These are phyloP conservation scores for Melanophora roralis DNA, from an alignment of 2,888 invertebrate species.

Conservation along the genomic window DNA sequence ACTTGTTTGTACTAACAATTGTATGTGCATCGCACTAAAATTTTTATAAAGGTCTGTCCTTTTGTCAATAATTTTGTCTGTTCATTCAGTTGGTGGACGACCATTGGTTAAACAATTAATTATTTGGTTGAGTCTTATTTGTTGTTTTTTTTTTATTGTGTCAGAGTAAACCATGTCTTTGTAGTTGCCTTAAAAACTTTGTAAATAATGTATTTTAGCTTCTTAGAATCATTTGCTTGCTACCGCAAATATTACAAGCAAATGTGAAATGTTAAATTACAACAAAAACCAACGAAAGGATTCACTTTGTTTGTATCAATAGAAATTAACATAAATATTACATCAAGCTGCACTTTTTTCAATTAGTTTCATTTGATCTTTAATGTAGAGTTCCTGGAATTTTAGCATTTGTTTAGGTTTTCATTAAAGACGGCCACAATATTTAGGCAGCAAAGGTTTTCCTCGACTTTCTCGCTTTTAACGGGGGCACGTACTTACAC, in stretches of 20 bases:
- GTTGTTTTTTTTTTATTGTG: constrained; percentile 13
- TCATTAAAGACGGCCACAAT: not conserved
- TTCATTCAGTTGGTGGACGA: constrained; percentile 9
- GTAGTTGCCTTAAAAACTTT: not conserved
- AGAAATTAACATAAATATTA: constrained; percentile 33
- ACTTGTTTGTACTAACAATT: constrained; percentile 9
- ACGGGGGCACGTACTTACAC: constrained; percentile 43
- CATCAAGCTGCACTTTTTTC: not conserved
- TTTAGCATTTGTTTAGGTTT: constrained; percentile 45
- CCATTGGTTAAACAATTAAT: constrained; percentile 46
- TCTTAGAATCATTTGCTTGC: constrained; percentile 65
- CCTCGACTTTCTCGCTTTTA: constrained; percentile 61
- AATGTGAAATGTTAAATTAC: constrained; percentile 53
- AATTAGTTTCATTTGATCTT: constrained; percentile 23
- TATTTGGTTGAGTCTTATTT: constrained; percentile 36
- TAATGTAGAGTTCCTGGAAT: constrained; percentile 28
- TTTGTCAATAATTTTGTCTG: not conserved
- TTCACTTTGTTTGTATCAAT: constrained; percentile 8
- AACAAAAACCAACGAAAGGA: constrained; percentile 53
- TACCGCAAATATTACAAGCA: constrained; percentile 65
- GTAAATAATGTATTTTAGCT: constrained; percentile 48
- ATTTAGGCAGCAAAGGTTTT: not conserved
- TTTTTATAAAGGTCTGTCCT: not conserved
- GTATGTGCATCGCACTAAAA: not conserved
- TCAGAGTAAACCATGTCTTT: constrained; percentile 7